Percentiles rank a stretch among this genome's conserved stretches.
Conservation (phyloP, 2,113 vertebrate species). For the Alectura lathami region DNA sequence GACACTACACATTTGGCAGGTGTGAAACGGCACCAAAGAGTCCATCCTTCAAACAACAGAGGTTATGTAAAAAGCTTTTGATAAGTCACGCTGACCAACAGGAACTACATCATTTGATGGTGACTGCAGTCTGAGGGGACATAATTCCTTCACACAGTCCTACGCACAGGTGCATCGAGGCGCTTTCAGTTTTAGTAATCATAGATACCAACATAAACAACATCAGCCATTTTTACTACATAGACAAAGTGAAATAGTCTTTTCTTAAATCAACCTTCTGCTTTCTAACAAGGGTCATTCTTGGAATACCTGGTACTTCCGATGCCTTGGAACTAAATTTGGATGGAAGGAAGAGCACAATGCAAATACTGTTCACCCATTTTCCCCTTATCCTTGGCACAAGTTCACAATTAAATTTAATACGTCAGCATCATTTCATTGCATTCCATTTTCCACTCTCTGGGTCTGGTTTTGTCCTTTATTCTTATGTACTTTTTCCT, state of each 20-base stretch:
- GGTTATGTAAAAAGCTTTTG: background rate
- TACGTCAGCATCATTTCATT: rapidly evolving
- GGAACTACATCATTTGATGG: background rate
- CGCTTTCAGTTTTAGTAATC: background rate
- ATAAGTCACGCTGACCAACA: background rate
- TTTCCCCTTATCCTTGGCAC: background rate
- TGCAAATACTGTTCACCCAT: background rate
- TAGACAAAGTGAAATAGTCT: background rate
- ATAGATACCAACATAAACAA: background rate
- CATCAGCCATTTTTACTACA: background rate
- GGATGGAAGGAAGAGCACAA: background rate
- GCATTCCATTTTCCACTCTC: background rate
- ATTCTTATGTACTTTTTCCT: background rate
- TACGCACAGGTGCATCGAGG: background rate
- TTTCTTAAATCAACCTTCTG: background rate
- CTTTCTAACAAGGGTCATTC: background rate
- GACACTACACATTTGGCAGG: background rate
- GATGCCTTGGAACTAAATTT: background rate
- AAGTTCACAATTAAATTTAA: background rate
- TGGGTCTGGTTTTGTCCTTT: background rate
- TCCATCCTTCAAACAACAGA: background rate
- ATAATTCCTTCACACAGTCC: background rate
- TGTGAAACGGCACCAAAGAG: background rate
- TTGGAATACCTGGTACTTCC: background rate
- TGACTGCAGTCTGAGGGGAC: background rate